Evolutionary conservation across 2,888 invertebrate species (phyloP).

Genomic region (Prosopocoilus inquinatus): DNA sequence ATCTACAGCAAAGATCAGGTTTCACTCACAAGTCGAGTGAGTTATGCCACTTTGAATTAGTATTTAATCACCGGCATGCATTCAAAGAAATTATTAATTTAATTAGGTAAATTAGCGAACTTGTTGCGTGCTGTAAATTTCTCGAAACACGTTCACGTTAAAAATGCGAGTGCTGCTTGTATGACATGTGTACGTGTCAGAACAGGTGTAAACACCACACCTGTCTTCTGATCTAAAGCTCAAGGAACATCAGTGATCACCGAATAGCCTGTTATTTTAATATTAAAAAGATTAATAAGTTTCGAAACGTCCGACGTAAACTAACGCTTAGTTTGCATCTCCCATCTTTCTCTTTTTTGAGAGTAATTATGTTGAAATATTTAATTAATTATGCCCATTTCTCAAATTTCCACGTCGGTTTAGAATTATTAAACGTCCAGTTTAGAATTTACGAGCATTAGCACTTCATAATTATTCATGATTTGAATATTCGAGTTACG

Average conservation of each 20-base stretch:
- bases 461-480: too few species aligned
- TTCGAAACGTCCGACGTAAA: too few species aligned
- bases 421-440: too few species aligned
- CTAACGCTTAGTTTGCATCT: too few species aligned
- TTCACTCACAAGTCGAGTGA: not conserved
- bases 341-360: too few species aligned
- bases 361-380: too few species aligned
- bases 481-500: too few species aligned
- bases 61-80: not conserved
- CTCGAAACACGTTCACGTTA: constrained; percentile 8
- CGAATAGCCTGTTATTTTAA: constrained; percentile 1
- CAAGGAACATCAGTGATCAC: constrained; percentile 20
- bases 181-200: constrained; percentile 38
- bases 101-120: constrained; percentile 18
- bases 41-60: not conserved
- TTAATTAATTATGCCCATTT: too few species aligned
- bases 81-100: constrained; percentile 21
- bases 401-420: too few species aligned
- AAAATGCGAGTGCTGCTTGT: constrained; percentile 21
- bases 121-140: constrained; percentile 20
- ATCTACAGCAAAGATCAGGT: too few species aligned
- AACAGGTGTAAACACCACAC: constrained; percentile 38
- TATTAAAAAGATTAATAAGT: not conserved
- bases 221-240: constrained; percentile 31
- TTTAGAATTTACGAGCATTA: too few species aligned